A percentile compares a stretch with the other conserved stretches of the same genome.
These are phyloP conservation scores for Ginglymostoma cirratum DNA, from an alignment of 2,113 vertebrate species.

Conservation along the genomic window DNA sequence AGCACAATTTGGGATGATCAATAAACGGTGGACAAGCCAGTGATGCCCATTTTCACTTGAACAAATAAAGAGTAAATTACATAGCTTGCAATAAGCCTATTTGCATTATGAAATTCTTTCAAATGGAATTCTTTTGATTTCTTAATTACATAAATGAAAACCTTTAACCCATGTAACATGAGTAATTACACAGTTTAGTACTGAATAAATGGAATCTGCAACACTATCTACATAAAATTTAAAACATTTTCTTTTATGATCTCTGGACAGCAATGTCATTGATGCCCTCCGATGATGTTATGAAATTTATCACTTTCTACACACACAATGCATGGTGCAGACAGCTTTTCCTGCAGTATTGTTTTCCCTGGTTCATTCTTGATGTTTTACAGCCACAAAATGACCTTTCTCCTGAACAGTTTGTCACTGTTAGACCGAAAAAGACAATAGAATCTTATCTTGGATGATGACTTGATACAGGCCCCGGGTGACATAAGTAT, in stretches of 20 bases:
- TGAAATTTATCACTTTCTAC: not conserved
- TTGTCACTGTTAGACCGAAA: not conserved
- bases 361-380: not conserved
- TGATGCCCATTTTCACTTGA: too few relatives aligned
- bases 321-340: not conserved
- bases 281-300: not conserved
- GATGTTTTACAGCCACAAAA: not conserved
- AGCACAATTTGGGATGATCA: too few relatives aligned
- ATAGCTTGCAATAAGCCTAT: not conserved
- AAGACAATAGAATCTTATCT: not conserved
- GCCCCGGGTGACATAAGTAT: not conserved
- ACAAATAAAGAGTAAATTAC: too few relatives aligned
- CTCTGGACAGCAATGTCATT: not conserved
- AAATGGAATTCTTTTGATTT: not conserved
- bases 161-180: not conserved
- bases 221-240: not conserved
- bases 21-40: too few relatives aligned
- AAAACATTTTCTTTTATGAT: not conserved
- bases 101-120: not conserved
- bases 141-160: not conserved
- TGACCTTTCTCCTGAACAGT: not conserved
- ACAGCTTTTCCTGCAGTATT: not conserved
- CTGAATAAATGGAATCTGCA: not conserved
- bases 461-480: not conserved
- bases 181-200: not conserved